These are phyloP conservation scores for Poicephalus gulielmi DNA, from an alignment of 2,113 vertebrate genomes.

Conservation along the genomic window DNA sequence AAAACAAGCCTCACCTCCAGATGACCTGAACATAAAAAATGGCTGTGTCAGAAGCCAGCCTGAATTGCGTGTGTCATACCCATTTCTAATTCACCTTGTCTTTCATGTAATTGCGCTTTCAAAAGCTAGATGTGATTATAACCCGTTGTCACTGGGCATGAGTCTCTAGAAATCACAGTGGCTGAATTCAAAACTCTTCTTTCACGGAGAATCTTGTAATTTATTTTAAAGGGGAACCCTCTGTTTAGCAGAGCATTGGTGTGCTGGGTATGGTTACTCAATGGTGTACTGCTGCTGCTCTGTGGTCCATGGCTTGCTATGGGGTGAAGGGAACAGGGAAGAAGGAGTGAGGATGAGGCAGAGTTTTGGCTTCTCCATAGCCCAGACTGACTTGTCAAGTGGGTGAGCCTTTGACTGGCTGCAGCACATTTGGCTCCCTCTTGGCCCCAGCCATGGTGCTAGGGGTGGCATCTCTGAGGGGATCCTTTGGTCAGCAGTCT, in stretches of 20 bases:
- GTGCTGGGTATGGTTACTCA: background rate
- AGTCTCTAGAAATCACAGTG: background rate
- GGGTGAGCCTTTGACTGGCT: background rate
- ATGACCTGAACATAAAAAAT: background rate
- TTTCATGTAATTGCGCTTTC: background rate
- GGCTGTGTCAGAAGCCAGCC: background rate
- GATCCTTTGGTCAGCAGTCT: background rate
- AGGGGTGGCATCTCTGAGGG: background rate
- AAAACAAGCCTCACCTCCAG: slow-evolving; percentile 9
- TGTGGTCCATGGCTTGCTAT: accelerated
- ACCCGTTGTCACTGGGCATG: background rate
- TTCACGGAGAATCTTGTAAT: background rate
- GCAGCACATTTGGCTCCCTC: background rate
- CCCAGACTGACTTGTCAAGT: background rate
- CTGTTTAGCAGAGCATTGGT: background rate
- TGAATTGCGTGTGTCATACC: background rate
- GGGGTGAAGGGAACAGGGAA: background rate
- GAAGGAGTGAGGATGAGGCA: background rate
- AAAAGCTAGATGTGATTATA: background rate
- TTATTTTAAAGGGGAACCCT: background rate
- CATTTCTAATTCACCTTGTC: background rate
- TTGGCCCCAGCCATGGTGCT: accelerated
- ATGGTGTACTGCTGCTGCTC: accelerated
- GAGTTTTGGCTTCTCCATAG: background rate
- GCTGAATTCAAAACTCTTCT: background rate